Conservation (phyloP, 1,140 invertebrate genomes). For the Cryptotermes secundus region DNA sequence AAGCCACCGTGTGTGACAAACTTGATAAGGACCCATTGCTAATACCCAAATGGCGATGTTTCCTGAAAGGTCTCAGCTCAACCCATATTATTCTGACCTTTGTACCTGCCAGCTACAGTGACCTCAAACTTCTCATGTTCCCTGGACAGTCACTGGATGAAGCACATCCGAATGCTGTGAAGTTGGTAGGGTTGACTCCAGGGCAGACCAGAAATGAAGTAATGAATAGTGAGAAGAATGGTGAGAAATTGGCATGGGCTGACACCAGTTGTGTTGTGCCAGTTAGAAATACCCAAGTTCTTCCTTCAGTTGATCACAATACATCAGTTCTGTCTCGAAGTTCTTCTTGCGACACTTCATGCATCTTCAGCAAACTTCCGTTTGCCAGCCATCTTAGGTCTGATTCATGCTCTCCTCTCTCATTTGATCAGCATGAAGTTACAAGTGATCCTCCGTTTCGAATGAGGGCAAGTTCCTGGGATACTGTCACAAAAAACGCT, state of each 20-base stretch:
- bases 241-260: background rate
- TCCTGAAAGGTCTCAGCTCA: constrained; percentile 61
- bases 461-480: constrained; percentile 41
- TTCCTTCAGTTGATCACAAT: background rate
- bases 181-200: background rate
- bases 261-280: background rate
- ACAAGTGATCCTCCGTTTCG: constrained; percentile 37
- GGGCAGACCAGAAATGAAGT: background rate
- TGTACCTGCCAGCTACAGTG: constrained; percentile 61
- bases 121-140: constrained; percentile 53
- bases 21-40: background rate
- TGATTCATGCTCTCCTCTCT: constrained; percentile 5
- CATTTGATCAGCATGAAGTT: constrained; percentile 1
- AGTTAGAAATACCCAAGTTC: background rate
- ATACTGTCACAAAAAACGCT: constrained; percentile 38
- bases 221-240: background rate
- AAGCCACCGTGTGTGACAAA: constrained; percentile 24
- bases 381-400: background rate
- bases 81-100: constrained; percentile 69
- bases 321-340: background rate
- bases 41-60: constrained; percentile 63
- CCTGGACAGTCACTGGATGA: constrained; percentile 26
- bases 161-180: constrained; percentile 21
- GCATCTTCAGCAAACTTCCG: background rate
- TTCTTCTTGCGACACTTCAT: background rate